Evolutionary conservation across 2,888 invertebrate genomes (phyloP), one percentile per base, ranked within the genome.

Genomic region (Cephus spinipes): DNA sequence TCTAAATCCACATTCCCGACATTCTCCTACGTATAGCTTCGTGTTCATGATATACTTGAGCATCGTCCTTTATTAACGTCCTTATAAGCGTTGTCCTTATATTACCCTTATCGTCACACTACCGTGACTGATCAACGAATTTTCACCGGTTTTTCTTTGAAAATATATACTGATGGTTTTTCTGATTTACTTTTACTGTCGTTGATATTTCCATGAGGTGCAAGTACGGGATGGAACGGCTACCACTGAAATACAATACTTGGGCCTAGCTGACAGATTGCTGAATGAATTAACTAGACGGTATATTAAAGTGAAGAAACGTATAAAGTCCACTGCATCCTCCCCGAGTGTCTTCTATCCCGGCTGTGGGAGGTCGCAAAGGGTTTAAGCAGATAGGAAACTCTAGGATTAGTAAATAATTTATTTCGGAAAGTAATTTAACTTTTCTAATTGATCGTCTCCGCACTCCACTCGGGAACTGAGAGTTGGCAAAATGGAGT

Each of bases 381-480:
- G 74, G 33, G 31, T 12, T 35, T 74, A 74, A 74, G 34, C 35
- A 36, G 35, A 74, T 74, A 76, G 71, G 69, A 76, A 75, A 33
- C 71, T 76, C 82, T 71, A 74, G 83, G 83, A 85, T 87, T 86
- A 85, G 84, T 85, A 82, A 85, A 88, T 87, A 86, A 88, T 89
- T 87, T 87, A 88, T 89, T 87, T 86, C 83, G 77, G 84, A 77
- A 86, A 87, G 88, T 86, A 88, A 89, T 89, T 87, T 87, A 89
- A 88, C 89, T 88, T 89, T 87, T 87, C 85, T 89, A 88, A 88
- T 89, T 87, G 88, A 87, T 88, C 85, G 82, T 83, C 85, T 77
- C 78, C 81, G 76, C 32, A 69, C 74, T 35, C 69, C 73, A 73
- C 40, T 75, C 69, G 12, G 77, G 31, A 73, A 36, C 35, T 35